Conservation (phyloP, 2,797 vertebrate genomes). For the Sebastes melanostomus region DNA sequence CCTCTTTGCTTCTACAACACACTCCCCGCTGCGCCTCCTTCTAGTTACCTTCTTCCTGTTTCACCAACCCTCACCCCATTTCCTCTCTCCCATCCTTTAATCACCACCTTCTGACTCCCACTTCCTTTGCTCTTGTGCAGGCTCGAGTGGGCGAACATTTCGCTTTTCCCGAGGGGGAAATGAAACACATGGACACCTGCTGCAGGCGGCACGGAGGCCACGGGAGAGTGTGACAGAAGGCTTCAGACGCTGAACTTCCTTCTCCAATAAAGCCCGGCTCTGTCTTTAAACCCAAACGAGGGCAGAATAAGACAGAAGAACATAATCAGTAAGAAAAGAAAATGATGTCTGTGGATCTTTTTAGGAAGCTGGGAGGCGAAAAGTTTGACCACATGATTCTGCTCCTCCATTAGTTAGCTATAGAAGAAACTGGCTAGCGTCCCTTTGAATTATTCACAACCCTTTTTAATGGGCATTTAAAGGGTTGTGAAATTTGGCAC, state of each 20-base stretch:
- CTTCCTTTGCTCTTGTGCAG: conserved; percentile 13
- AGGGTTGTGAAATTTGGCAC: conserved; percentile 47
- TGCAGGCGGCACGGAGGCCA: conserved; percentile 20
- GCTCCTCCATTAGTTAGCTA: conserved; percentile 8
- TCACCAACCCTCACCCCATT: conserved; percentile 17
- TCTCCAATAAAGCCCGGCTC: not conserved
- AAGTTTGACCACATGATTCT: conserved; percentile 35
- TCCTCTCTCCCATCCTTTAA: conserved; percentile 41
- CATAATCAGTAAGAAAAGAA: conserved; percentile 12
- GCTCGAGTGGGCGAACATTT: conserved; percentile 27
- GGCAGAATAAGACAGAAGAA: not conserved
- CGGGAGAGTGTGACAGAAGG: conserved; percentile 28
- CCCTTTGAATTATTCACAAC: conserved; percentile 45
- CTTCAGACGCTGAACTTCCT: conserved; percentile 24
- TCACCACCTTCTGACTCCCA: conserved; percentile 50
- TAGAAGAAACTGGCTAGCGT: conserved; percentile 28
- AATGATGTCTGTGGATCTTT: not conserved
- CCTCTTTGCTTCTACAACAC: conserved; percentile 37
- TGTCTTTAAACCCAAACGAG: conserved; percentile 13
- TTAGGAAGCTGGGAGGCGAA: conserved; percentile 11
- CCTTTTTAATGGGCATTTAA: conserved; percentile 54
- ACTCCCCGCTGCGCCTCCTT: conserved; percentile 33
- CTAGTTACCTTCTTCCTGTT: conserved; percentile 23
- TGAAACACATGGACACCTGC: conserved; percentile 35
- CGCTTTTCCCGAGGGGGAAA: conserved; percentile 19